Evolutionary conservation across 2,888 invertebrate genomes (phyloP).

Genomic region (Diabrotica balteata): DNA sequence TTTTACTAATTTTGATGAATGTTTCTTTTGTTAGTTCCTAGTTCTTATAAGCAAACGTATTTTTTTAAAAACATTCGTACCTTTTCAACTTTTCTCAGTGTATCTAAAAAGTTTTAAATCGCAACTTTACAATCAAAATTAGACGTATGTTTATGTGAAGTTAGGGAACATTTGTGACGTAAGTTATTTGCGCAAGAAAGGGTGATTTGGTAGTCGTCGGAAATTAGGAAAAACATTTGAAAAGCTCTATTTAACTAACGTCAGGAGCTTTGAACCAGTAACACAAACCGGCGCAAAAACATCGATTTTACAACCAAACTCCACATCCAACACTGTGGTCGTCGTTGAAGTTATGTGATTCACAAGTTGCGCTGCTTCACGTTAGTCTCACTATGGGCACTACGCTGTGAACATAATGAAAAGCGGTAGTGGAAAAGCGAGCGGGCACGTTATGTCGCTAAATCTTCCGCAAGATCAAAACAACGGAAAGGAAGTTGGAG

Average conservation of each 20-base stretch:
- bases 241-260: slow-evolving; percentile 31
- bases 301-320: slow-evolving; percentile 49
- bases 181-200: slow-evolving; percentile 4
- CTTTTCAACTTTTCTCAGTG: too few species aligned
- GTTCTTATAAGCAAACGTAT: too few species aligned
- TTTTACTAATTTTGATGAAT: too few species aligned
- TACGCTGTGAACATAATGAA: slow-evolving; percentile 29
- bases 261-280: slow-evolving; percentile 32
- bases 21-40: too few species aligned
- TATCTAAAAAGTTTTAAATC: too few species aligned
- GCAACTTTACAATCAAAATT: slow-evolving; percentile 2
- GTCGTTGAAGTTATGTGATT: slow-evolving; percentile 32
- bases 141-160: neutral
- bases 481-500: slow-evolving; percentile 57
- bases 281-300: slow-evolving; percentile 51
- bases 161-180: slow-evolving; percentile 10
- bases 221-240: slow-evolving; percentile 32
- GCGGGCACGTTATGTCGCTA: slow-evolving; percentile 61
- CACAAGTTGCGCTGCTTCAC: slow-evolving; percentile 31
- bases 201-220: slow-evolving; percentile 8
- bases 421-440: slow-evolving; percentile 12
- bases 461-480: slow-evolving; percentile 64
- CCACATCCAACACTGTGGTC: slow-evolving; percentile 35
- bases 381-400: slow-evolving; percentile 30
- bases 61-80: too few species aligned